Percentiles rank a stretch among this genome's conserved stretches.
phyloP scores from a whole-genome alignment of 2,113 vertebrate genomes.

The Mobula birostris region DNA sequence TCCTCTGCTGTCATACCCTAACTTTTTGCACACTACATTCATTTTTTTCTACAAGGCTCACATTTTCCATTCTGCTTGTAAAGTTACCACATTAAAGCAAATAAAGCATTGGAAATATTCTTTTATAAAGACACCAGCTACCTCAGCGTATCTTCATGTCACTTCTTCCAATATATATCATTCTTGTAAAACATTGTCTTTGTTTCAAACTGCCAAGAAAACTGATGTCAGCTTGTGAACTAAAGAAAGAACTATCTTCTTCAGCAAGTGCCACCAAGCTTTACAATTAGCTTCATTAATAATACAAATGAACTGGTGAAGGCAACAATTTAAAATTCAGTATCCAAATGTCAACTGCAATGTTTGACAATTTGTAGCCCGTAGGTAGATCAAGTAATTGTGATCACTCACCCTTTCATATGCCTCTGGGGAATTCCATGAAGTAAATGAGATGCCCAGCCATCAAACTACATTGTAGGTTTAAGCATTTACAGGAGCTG shows the following conservation, averaged over 20 bases:
- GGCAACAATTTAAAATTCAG: background rate
- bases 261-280: background rate
- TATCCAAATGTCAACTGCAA: background rate
- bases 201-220: background rate
- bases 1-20: background rate
- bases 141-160: background rate
- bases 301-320: background rate
- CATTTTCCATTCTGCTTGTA: background rate
- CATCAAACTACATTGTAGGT: background rate
- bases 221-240: background rate
- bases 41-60: background rate
- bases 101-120: conserved; percentile 13
- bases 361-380: background rate
- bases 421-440: background rate
- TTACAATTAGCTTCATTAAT: background rate
- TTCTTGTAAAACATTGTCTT: background rate
- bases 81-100: background rate
- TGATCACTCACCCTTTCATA: background rate
- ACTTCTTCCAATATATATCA: conserved; percentile 20
- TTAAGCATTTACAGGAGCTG: background rate
- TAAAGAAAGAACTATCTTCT: background rate
- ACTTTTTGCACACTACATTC: background rate
- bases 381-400: background rate
- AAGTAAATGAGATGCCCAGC: background rate
- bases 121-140: background rate